These are phyloP conservation scores for Proteles cristata DNA, from an alignment of 2,113 vertebrate genomes.

Conservation along the genomic window DNA sequence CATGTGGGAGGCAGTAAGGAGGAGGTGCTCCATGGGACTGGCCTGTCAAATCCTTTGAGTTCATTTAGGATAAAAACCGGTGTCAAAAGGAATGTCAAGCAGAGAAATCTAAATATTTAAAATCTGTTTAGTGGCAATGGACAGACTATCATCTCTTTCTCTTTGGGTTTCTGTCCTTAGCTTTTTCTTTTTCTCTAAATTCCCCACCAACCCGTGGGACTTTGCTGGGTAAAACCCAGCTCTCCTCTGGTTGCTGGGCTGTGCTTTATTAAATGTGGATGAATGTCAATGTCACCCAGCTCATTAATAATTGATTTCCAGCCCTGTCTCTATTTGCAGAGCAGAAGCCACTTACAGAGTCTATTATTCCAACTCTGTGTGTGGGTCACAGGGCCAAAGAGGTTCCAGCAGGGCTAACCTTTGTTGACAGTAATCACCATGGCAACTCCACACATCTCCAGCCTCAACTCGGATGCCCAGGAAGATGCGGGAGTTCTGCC, in stretches of 20 bases:
- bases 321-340: conserved; percentile 82
- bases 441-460: conserved; percentile 74
- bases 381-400: conserved; percentile 80
- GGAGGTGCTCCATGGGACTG: neutral
- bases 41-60: conserved; percentile 37
- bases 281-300: conserved; percentile 82
- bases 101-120: conserved; percentile 59
- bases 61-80: conserved; percentile 46
- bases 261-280: conserved; percentile 78
- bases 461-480: conserved; percentile 17
- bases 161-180: conserved; percentile 5
- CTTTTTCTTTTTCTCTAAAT: conserved; percentile 51
- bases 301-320: conserved; percentile 84
- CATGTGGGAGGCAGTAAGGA: neutral
- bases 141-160: neutral
- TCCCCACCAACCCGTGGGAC: conserved; percentile 65
- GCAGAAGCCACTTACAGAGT: conserved; percentile 79
- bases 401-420: conserved; percentile 78
- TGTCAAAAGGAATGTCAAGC: conserved; percentile 32
- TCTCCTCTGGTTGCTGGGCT: conserved; percentile 66
- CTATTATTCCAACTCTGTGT: conserved; percentile 81
- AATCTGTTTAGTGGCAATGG: conserved; percentile 8
- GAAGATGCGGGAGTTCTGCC: neutral
- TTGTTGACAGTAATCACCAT: conserved; percentile 77
- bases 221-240: conserved; percentile 42